Evolutionary conservation across 2,113 vertebrate genomes (phyloP), one percentile per base, ranked within the genome.

Genomic region (Numida meleagris): DNA sequence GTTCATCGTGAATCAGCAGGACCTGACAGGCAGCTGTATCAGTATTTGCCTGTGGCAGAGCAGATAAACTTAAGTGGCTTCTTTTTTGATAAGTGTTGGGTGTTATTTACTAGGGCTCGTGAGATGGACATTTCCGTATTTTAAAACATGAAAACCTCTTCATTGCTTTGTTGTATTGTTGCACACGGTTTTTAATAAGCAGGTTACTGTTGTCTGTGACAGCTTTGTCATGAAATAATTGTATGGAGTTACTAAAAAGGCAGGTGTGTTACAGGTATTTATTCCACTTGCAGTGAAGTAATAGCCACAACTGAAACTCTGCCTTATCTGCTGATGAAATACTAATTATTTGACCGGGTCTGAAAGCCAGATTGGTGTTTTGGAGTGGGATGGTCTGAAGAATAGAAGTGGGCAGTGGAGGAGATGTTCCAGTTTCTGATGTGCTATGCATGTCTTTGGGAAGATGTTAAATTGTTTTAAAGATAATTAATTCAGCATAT

Each of bases 1-100:
- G 51, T 25, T 95, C 89, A 91, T 34, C 5, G 3, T 96, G 96
- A 96, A 74, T 96, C 95, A 96, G 94, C 90, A 27, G 1, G 6
- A 78, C 59, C 55, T 33, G 11, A 9, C 62, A 70, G 67, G 42
- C 62, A 53, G 59, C 61, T 67, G 63, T 90, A 85, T 94, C 91
- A 80, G 34, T 27, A 63, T 45, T 66, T 16, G 75, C 75, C 75
- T 82, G 55, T 18, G 34, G 50, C 25, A 74, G 53, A 74, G 53
- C 67, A 61, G 59, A 86, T 77, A 9, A 96, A 45, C 24, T 4
- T 4, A 38, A 55, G 34, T n/a, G 38, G 31, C 67, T 85, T 29
- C 16, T 80, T 34, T 73, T 66, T 45, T 43, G 9, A 5, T 45
- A 86, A 68, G n/a, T 29, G 17, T 20, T 3, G 19, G 71, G 40